These are phyloP conservation scores for Colletes gigas DNA, from an alignment of 1,140 invertebrate genomes.

Conservation along the genomic window DNA sequence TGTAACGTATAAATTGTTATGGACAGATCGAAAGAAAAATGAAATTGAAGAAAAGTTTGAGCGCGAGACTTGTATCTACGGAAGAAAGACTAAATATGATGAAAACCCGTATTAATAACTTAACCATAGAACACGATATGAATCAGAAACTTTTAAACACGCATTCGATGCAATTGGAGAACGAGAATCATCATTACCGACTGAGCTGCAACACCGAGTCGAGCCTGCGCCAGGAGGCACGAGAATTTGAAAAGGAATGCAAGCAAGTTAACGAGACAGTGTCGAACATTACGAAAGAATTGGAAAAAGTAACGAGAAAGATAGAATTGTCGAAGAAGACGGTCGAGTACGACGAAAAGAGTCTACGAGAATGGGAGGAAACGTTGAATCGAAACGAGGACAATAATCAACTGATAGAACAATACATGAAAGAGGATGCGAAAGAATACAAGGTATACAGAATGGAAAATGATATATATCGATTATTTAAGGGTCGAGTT, in stretches of 20 bases:
- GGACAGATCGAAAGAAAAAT: conserved; percentile 74
- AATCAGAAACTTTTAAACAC: conserved; percentile 82
- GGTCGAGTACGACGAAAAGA: conserved; percentile 84
- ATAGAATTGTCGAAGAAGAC: conserved; percentile 82
- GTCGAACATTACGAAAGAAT: conserved; percentile 69
- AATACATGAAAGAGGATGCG: conserved; percentile 84
- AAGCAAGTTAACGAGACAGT: conserved; percentile 79
- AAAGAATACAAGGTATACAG: conserved; percentile 82
- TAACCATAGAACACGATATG: conserved; percentile 68
- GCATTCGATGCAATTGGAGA: conserved; percentile 83
- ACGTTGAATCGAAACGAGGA: conserved; percentile 83
- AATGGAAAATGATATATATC: neutral
- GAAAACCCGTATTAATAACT: conserved; percentile 61
- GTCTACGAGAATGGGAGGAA: conserved; percentile 84
- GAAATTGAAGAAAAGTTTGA: conserved; percentile 65
- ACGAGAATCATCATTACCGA: conserved; percentile 83
- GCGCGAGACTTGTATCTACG: conserved; percentile 62
- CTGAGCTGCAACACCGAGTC: conserved; percentile 80
- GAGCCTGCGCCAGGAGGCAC: conserved; percentile 80
- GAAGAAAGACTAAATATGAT: conserved; percentile 69
- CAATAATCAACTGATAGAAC: conserved; percentile 84
- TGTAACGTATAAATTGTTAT: neutral
- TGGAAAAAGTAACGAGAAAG: conserved; percentile 80
- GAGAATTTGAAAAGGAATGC: conserved; percentile 80
- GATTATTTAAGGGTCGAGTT: neutral